Evolutionary conservation across 2,888 invertebrate species (phyloP).

Genomic region (Dendrolimus pini): DNA sequence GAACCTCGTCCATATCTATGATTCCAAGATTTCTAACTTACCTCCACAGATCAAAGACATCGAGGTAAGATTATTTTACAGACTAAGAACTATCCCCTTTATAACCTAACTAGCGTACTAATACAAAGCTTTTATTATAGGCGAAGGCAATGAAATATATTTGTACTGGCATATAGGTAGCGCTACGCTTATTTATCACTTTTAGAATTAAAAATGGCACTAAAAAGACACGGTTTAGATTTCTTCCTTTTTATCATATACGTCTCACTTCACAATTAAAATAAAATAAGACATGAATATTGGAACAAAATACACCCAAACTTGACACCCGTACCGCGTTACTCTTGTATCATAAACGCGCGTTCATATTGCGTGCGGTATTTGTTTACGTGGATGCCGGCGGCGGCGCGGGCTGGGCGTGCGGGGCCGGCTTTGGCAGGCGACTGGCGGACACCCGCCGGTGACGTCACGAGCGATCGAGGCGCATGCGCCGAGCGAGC

Average conservation of each 20-base stretch:
- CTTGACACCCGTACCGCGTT: not conserved
- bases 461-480: constrained; percentile 40
- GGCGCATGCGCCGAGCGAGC: constrained; percentile 25
- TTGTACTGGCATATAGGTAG: constrained; percentile 67
- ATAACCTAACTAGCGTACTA: constrained; percentile 59
- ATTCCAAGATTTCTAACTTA: constrained; percentile 35
- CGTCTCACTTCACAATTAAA: constrained; percentile 18
- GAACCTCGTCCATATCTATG: constrained; percentile 15
- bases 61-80: constrained; percentile 34
- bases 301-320: constrained; percentile 49
- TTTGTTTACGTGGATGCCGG: constrained; percentile 53
- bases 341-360: constrained; percentile 41
- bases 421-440: constrained; percentile 34
- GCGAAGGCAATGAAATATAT: constrained; percentile 68
- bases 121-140: constrained; percentile 50
- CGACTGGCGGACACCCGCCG: constrained; percentile 33
- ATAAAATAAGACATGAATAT: constrained; percentile 64
- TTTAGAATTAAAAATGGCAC: constrained; percentile 64
- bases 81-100: constrained; percentile 21
- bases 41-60: constrained; percentile 72
- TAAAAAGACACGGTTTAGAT: constrained; percentile 67
- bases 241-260: constrained; percentile 14
- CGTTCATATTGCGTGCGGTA: constrained; percentile 36
- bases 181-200: constrained; percentile 39
- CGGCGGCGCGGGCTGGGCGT: constrained; percentile 36